Evolutionary conservation across 2,888 invertebrate genomes (phyloP), one percentile per base, ranked within the genome.

Genomic region (Balanococcus diminutus): DNA sequence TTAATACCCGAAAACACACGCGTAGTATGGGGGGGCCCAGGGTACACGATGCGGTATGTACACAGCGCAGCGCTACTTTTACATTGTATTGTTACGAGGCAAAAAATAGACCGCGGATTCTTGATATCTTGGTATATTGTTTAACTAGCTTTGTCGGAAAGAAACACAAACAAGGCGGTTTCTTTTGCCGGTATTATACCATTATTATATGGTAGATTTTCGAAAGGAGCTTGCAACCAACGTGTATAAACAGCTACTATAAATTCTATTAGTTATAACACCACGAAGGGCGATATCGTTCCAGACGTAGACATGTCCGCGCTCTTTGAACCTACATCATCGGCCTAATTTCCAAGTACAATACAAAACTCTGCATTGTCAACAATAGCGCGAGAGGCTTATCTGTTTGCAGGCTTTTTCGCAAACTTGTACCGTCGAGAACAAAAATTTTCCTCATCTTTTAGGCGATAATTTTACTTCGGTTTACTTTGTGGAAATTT

Each of bases 141-240:
- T 61, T 51, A 83, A 51, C 31, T 51, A 83, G 28, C 82, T 83
- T 83, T 83, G 82, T 83, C 82, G 82, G 82, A 83, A 83, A 22
- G 51, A 32, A 83, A 83, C 82, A 61, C 51, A 83, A 83, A 83
- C 82, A 83, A 83, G 82, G 82, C 82, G 82, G 82, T 83, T 83
- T 83, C 82, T 83, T 83, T 83, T 83, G 51, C 82, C 25, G 46
- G 82, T 83, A 83, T 83, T 83, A 83, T 83, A 83, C 82, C 28
- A 61, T 83, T 83, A 83, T 83, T 56, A 61, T 83, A 82, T 42
- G 25, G 42, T 28, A 82, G 28, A 83, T 31, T n/a, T 46, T 31
- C 51, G 31, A 72, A 61, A 31, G 36, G 31, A 56, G 28, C 46
- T 61, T 11, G 56, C 51, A 83, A 51, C 51, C 46, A 83, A 42